Evolutionary conservation across 2,888 invertebrate species (phyloP).

Genomic region (Heteromyza rotundicornis): DNA sequence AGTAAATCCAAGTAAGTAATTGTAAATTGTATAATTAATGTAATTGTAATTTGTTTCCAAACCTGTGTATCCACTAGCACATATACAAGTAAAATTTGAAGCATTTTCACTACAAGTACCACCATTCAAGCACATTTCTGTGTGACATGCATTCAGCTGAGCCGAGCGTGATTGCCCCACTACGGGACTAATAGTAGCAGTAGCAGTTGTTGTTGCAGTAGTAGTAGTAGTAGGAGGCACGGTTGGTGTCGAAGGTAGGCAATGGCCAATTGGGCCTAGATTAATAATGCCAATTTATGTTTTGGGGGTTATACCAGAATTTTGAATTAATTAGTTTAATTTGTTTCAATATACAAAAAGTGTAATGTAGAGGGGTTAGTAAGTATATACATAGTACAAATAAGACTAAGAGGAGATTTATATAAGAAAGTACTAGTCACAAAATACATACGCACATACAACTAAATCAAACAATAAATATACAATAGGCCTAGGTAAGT

Average conservation of each 20-base stretch:
- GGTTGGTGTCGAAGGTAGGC: conserved; percentile 51
- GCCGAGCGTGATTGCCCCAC: conserved; percentile 53
- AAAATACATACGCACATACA: no score
- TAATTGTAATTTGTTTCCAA: conserved; percentile 43
- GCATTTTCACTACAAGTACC: conserved; percentile 73
- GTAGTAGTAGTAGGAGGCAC: conserved; percentile 35
- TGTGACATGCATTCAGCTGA: conserved; percentile 62
- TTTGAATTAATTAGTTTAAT: conserved; percentile 2
- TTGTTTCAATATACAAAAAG: conserved; percentile 5
- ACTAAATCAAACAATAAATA: no score
- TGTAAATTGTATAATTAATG: no score
- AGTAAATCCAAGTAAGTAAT: no score
- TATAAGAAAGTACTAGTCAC: not conserved
- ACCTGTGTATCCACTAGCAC: conserved; percentile 74
- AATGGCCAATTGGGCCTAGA: conserved; percentile 62
- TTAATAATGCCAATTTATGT: conserved; percentile 30
- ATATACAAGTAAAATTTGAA: conserved; percentile 75
- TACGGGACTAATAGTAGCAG: conserved; percentile 27
- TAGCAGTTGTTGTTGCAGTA: conserved; percentile 28
- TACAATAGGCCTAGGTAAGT: no score
- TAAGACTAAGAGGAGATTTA: no score
- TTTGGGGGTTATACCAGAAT: conserved; percentile 22
- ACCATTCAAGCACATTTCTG: conserved; percentile 71
- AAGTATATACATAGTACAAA: no score
- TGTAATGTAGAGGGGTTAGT: not conserved